These are phyloP conservation scores for Climacteris rufus DNA, from an alignment of 2,113 vertebrate species.

Conservation along the genomic window DNA sequence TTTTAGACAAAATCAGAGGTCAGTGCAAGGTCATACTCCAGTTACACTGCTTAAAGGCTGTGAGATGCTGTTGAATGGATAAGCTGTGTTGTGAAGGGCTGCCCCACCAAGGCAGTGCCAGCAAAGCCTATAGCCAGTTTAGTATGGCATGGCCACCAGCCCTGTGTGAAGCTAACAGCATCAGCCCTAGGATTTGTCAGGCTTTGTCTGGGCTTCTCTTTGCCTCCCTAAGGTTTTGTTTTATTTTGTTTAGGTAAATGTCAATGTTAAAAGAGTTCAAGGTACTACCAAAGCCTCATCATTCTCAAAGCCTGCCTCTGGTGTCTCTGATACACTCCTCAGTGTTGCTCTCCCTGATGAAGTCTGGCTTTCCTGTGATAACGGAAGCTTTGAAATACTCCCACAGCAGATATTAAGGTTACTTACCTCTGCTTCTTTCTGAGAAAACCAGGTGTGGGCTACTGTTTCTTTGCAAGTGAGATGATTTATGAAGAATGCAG, in stretches of 20 bases:
- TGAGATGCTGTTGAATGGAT: not conserved
- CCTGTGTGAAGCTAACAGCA: not conserved
- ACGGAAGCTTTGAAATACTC: not conserved
- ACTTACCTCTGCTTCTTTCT: not conserved
- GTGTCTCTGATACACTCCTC: not conserved
- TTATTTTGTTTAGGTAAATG: not conserved
- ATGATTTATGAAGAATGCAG: not conserved
- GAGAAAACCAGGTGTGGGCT: not conserved
- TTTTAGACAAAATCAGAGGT: not conserved
- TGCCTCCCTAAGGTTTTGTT: not conserved
- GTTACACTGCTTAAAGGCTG: not conserved
- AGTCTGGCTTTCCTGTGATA: not conserved
- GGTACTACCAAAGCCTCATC: not conserved
- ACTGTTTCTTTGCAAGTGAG: not conserved
- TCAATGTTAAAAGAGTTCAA: not conserved
- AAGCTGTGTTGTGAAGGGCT: not conserved
- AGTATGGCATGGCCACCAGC: not conserved
- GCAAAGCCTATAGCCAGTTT: not conserved
- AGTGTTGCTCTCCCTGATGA: not conserved
- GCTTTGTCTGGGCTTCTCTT: not conserved
- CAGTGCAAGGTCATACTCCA: not conserved
- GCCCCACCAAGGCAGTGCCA: rapidly evolving
- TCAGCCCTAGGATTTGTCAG: not conserved
- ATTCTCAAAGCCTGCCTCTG: not conserved
- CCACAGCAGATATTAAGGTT: not conserved